Evolutionary conservation across 2,113 vertebrate genomes (phyloP).

Genomic region (Barbus barbus): DNA sequence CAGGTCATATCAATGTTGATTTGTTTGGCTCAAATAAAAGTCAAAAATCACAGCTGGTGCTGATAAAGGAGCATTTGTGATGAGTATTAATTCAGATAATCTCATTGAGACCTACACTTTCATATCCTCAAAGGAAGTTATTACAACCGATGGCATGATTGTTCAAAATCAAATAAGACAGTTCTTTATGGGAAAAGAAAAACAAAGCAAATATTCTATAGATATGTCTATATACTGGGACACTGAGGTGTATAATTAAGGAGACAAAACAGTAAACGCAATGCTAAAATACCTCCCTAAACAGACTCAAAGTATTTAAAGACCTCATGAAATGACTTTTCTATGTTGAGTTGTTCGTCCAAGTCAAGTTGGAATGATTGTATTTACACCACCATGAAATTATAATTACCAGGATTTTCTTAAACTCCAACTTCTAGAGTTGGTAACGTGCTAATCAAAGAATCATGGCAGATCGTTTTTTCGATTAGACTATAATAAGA

Average conservation of each 20-base stretch:
- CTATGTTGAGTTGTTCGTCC: too few relatives aligned
- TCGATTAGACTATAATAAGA: too few relatives aligned
- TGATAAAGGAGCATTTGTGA: slow-evolving; percentile 16
- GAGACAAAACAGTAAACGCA: background rate
- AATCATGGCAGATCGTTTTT: too few relatives aligned
- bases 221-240: background rate
- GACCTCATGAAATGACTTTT: background rate
- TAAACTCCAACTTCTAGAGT: background rate
- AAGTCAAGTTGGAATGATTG: background rate
- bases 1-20: slow-evolving; percentile 19
- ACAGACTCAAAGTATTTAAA: slow-evolving; percentile 3
- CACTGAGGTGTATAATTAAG: background rate
- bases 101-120: slow-evolving; percentile 59
- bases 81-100: slow-evolving; percentile 36
- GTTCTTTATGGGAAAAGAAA: slow-evolving; percentile 1
- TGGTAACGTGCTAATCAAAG: background rate
- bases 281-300: background rate
- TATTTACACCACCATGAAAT: background rate
- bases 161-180: slow-evolving; percentile 36
- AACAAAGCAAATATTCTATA: background rate
- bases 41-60: background rate
- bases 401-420: background rate
- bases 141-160: slow-evolving; percentile 31
- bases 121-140: slow-evolving; percentile 54
- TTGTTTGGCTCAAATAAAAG: slow-evolving; percentile 43